These are phyloP conservation scores for Ascidia mentula DNA, from an alignment of 23 tunicate genomes.

Conservation along the genomic window DNA sequence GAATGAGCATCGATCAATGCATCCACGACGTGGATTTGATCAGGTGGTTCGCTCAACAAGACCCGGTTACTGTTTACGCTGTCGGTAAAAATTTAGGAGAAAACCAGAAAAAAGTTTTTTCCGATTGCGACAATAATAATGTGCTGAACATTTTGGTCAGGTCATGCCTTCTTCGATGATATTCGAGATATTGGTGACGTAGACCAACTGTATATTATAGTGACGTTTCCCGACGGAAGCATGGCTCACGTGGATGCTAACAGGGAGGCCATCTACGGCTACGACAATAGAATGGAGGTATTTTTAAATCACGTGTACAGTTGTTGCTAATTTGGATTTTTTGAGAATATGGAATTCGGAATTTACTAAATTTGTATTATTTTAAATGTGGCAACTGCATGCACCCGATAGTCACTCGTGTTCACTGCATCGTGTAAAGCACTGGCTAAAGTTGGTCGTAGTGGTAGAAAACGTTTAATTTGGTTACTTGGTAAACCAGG, in stretches of 20 bases:
- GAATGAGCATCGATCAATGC: conserved; percentile 30
- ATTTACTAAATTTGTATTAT: too few species aligned
- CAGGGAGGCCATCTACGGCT: conserved; percentile 39
- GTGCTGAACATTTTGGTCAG: conserved; percentile 12
- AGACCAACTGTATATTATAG: conserved; percentile 36
- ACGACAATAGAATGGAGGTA: conserved; percentile 48
- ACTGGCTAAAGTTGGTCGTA: too few species aligned
- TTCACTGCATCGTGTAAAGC: too few species aligned
- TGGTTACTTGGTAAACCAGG: too few species aligned
- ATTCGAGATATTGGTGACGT: conserved; percentile 40
- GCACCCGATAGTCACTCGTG: too few species aligned
- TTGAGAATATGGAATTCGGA: not conserved
- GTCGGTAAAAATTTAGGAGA: conserved; percentile 20
- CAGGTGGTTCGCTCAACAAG: conserved; percentile 26
- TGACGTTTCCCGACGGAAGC: conserved; percentile 37
- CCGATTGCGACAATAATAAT: too few species aligned
- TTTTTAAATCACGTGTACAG: not conserved
- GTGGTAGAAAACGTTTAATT: too few species aligned
- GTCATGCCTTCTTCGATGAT: conserved; percentile 54
- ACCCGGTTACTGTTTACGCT: conserved; percentile 25
- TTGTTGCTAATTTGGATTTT: not conserved
- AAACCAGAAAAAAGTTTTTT: not conserved
- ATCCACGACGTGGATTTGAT: conserved; percentile 38
- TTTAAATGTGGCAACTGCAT: too few species aligned
- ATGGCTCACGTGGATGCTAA: conserved; percentile 31